Conservation (phyloP, 1,140 invertebrate species). For the Temnothorax longispinosus region DNA sequence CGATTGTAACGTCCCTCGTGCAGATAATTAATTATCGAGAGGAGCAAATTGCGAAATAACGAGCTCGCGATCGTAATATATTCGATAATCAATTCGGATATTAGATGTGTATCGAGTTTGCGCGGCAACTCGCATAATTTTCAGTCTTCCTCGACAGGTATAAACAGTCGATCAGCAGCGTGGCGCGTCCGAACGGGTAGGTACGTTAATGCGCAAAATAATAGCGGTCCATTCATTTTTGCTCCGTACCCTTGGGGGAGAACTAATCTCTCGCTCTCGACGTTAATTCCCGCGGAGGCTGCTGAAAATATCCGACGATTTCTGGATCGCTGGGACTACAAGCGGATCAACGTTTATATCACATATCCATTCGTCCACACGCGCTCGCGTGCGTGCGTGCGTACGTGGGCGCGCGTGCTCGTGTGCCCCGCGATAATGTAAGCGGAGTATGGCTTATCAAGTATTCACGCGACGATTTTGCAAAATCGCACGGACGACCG, state of each 20-base stretch:
- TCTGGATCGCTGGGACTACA: conserved; percentile 31
- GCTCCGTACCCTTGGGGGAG: neutral
- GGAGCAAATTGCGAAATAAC: conserved; percentile 52
- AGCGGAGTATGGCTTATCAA: conserved; percentile 54
- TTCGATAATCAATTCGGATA: conserved; percentile 52
- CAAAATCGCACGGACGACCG: conserved; percentile 56
- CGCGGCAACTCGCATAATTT: conserved; percentile 13
- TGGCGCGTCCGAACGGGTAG: neutral
- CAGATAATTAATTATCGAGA: conserved; percentile 48
- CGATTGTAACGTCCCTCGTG: conserved; percentile 12
- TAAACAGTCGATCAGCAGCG: neutral
- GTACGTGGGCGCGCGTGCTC: neutral
- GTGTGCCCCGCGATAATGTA: conserved; percentile 37
- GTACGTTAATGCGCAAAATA: conserved; percentile 45
- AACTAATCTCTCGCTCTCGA: conserved; percentile 33
- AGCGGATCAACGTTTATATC: conserved; percentile 51
- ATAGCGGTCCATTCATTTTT: neutral
- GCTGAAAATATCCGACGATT: conserved; percentile 36
- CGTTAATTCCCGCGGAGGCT: conserved; percentile 30
- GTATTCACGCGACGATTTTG: conserved; percentile 62
- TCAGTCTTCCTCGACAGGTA: conserved; percentile 18
- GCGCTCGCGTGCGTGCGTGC: neutral
- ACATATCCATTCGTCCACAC: neutral
- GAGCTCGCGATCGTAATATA: conserved; percentile 40
- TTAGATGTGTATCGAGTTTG: neutral